Evolutionary conservation across 2,797 vertebrate species (phyloP).

Genomic region (Benthosema pterotum): DNA sequence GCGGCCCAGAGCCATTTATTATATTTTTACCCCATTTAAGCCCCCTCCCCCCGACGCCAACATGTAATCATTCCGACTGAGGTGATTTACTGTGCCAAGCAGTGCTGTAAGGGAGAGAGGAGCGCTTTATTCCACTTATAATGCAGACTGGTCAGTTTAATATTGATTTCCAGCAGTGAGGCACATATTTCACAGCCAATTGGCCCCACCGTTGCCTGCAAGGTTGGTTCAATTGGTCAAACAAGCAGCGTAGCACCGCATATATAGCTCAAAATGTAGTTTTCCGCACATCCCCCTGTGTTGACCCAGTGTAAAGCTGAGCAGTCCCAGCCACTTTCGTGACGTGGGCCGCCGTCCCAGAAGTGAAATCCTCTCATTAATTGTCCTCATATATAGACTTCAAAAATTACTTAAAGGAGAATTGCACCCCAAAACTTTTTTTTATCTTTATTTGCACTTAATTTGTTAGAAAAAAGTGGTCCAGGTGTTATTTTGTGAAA

Average conservation of each 20-base stretch:
- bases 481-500: no score
- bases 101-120: slow-evolving; percentile 55
- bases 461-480: no score
- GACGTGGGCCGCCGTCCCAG: no score
- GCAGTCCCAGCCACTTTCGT: no score
- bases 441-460: no score
- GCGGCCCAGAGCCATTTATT: slow-evolving; percentile 31
- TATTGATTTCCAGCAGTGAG: slow-evolving; percentile 65
- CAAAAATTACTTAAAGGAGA: no score
- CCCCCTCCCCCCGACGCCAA: slow-evolving; percentile 23
- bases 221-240: slow-evolving; percentile 21
- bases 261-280: not conserved
- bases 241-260: slow-evolving; percentile 19
- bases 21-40: slow-evolving; percentile 34
- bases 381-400: no score
- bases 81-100: slow-evolving; percentile 41
- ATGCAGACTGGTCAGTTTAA: slow-evolving; percentile 40
- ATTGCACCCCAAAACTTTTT: no score
- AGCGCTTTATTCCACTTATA: slow-evolving; percentile 61
- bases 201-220: slow-evolving; percentile 20
- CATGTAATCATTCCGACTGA: slow-evolving; percentile 37
- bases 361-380: no score
- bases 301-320: no score
- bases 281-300: not conserved
- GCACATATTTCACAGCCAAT: slow-evolving; percentile 50